Evolutionary conservation across 2,888 invertebrate species (phyloP).

Genomic region (Eupithecia vulgata): DNA sequence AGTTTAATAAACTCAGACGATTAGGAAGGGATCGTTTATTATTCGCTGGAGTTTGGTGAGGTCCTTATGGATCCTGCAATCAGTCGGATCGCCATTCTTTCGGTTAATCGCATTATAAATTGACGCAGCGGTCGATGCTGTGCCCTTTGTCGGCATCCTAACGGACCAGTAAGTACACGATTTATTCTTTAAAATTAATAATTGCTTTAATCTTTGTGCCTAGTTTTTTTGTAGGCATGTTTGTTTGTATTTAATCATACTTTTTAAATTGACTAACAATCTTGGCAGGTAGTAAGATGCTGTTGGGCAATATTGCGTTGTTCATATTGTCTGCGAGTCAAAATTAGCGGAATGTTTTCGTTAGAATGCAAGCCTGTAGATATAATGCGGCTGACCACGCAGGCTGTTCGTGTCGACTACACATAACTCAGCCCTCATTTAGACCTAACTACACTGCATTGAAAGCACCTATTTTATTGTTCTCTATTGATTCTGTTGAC

Average conservation of each 20-base stretch:
- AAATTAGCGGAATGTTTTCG: conserved; percentile 54
- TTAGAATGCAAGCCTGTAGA: conserved; percentile 44
- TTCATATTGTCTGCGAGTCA: conserved; percentile 31
- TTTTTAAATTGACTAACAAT: neutral
- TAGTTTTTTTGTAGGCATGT: neutral
- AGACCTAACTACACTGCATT: conserved; percentile 78
- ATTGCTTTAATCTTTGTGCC: conserved; percentile 64
- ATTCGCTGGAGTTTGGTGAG: conserved; percentile 65
- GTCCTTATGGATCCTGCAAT: conserved; percentile 73
- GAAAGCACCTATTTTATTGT: conserved; percentile 80
- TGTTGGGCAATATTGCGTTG: neutral
- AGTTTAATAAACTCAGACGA: conserved; percentile 56
- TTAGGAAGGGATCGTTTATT: conserved; percentile 63
- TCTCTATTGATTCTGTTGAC: conserved; percentile 80
- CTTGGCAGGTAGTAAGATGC: neutral
- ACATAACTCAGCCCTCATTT: conserved; percentile 84
- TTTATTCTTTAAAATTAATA: conserved; percentile 71
- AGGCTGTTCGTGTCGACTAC: conserved; percentile 71
- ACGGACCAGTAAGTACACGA: conserved; percentile 65
- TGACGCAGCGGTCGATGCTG: conserved; percentile 69
- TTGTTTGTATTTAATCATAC: neutral
- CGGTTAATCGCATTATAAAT: conserved; percentile 82
- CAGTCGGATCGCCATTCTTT: conserved; percentile 76
- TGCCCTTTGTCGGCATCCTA: conserved; percentile 76
- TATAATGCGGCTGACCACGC: conserved; percentile 72